Base-by-base conservation (phyloP, 2,888 invertebrate species). In the Tortricodes alternella region DNA sequence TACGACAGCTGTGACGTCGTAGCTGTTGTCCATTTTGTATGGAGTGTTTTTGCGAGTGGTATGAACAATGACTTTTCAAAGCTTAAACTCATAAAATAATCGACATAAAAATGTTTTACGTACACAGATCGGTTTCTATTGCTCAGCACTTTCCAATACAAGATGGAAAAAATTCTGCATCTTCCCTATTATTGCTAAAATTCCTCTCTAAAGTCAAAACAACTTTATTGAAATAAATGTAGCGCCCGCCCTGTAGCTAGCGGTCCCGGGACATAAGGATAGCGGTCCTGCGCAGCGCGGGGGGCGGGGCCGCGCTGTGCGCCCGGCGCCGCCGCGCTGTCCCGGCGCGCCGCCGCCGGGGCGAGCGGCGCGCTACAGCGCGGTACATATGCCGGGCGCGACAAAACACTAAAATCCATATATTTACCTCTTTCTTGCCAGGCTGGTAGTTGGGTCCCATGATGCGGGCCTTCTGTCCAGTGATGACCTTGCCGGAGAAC, bases 391-490 rank as follows among this genome's bases (percentile, higher is more conserved):
- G n/a, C 48, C 34, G 7, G 35, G 48, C 35, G 16, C 23, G 1
- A 3, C 5, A 4, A 21, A 5, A 21, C 5, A 3, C 27, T 9
- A 8, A 27, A 27, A 9, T n/a, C 4, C 27, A 46, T 1, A 2
- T 5, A 53, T 61, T 62, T 46, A 86, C 89, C 83, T 99, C 99
- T 85, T 99, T 99, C 93, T 99, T 99, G 79, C 99, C 99, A 51
- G 98, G 99, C 9, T 93, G 91, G 92, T 95, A 99, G 93, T 99
- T 99, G 73, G 99, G 99, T 68, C 99, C 99, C 98, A 99, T 99
- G 89, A 99, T 99, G 77, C 99, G 96, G 61, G 97, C 98, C 91
- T 97, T 98, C 93, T 94, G 94, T 56, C 97, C 98, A 53, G 97
- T 97, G 66, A 94, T 92, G 6, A 96, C 95, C 88, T 96, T 97